These are phyloP conservation scores for zebrafish (Danio rerio) DNA, from an alignment of 2,113 vertebrate genomes.

Conservation along the genomic window GRCz12tu NC_133181.1:25840001-25840500, in stretches of 20 bases:
- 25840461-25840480: conserved; percentile 27
- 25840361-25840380: conserved; percentile 27
- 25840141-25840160: not conserved
- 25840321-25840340: conserved; percentile 16
- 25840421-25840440: conserved; percentile 9
- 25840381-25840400: conserved; percentile 26
- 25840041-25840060: not conserved
- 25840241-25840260: not conserved
- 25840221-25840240: not conserved
- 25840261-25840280: not conserved
- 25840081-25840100: not conserved
- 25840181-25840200: not conserved
- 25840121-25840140: not conserved
- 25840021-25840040: not conserved
- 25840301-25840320: conserved; percentile 1
- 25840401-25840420: conserved; percentile 28
- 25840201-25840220: not conserved
- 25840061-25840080: not conserved
- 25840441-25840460: not conserved
- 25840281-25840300: conserved; percentile 1
- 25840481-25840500: conserved; percentile 16
- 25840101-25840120: not conserved
- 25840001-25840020: too few relatives aligned
- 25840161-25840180: not conserved
- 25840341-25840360: conserved; percentile 29